Conservation (phyloP, 2,113 vertebrate species). For the Phyllostomus hastatus region DNA sequence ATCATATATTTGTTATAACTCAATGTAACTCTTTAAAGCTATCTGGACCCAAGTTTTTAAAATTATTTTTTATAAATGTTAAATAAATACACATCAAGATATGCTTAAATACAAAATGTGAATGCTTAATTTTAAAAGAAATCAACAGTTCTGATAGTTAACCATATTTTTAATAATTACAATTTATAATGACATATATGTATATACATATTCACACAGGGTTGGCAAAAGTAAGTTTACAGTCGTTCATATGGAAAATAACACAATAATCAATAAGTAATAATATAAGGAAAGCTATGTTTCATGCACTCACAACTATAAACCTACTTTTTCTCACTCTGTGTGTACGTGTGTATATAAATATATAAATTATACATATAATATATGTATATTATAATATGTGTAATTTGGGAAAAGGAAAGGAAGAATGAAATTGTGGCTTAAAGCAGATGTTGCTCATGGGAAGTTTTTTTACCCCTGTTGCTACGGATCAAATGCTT, state of each 20-base stretch:
- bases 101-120: background rate
- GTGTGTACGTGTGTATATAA: background rate
- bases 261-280: background rate
- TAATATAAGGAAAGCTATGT: background rate
- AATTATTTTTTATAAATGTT: background rate
- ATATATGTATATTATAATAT: no score
- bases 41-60: background rate
- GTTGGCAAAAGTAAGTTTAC: no score
- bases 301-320: background rate
- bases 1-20: background rate
- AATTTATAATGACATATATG: background rate
- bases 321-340: background rate
- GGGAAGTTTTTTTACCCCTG: background rate
- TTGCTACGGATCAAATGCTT: background rate
- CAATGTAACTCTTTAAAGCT: background rate
- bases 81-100: background rate
- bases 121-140: background rate
- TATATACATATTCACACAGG: background rate
- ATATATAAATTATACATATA: no score
- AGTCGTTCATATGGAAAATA: background rate
- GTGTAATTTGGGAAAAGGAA: background rate
- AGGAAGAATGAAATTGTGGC: background rate
- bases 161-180: background rate
- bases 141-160: background rate
- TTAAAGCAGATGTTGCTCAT: background rate